Conservation (phyloP, 2,888 invertebrate genomes). For the Tanypteryx hageni region DNA sequence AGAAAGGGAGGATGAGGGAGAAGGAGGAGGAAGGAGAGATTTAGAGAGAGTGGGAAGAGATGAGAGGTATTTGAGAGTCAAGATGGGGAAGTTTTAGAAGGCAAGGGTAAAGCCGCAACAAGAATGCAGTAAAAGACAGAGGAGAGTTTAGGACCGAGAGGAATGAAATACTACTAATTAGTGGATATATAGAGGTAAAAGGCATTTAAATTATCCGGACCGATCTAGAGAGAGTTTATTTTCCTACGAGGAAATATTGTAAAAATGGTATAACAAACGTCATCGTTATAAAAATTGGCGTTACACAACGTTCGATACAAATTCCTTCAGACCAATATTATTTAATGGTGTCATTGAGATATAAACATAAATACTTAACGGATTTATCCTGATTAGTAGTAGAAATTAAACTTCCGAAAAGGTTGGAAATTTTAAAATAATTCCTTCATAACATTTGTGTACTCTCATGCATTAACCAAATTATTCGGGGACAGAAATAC, state of each 20-base stretch:
- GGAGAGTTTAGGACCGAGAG: neutral
- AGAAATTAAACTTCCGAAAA: too few relatives aligned
- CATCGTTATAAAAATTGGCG: neutral
- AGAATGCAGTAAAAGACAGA: neutral
- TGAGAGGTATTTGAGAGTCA: conserved; percentile 8
- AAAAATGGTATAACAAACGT: neutral
- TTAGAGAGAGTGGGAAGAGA: neutral
- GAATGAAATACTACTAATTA: conserved; percentile 27
- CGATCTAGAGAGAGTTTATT: neutral
- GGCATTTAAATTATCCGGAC: conserved; percentile 11
- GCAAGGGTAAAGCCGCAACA: neutral
- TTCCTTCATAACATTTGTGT: too few relatives aligned
- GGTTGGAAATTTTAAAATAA: too few relatives aligned
- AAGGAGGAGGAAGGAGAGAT: too few relatives aligned
- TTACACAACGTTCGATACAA: neutral
- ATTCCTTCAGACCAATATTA: too few relatives aligned
- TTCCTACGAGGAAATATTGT: neutral
- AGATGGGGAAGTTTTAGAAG: conserved; percentile 53
- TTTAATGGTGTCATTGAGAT: too few relatives aligned
- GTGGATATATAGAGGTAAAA: neutral
- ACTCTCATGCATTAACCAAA: too few relatives aligned
- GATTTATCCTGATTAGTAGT: too few relatives aligned
- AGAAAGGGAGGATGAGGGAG: too few relatives aligned
- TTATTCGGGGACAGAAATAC: too few relatives aligned
- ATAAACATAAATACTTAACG: too few relatives aligned